Evolutionary conservation across 2,888 invertebrate genomes (phyloP).

Genomic region (Mythimna lalbum): DNA sequence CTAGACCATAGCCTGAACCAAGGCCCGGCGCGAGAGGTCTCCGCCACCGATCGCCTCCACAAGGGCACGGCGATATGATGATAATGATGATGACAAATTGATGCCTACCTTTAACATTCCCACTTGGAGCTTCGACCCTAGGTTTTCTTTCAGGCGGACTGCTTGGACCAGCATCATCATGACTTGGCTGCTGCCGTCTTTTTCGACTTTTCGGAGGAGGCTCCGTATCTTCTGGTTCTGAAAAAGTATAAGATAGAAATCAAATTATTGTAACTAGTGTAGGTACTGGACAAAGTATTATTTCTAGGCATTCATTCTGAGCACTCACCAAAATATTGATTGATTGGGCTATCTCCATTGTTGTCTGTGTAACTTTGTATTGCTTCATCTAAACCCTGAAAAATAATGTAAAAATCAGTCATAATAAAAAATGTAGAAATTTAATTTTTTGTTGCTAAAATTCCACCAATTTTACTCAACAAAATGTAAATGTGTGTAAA

Average conservation of each 20-base stretch:
- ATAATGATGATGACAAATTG: too few species aligned
- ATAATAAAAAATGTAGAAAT: too few species aligned
- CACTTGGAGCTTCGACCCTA: conserved; percentile 24
- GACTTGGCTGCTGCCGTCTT: conserved; percentile 59
- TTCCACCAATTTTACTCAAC: too few species aligned
- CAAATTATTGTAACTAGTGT: too few species aligned
- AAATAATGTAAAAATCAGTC: conserved; percentile 15
- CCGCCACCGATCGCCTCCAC: too few species aligned
- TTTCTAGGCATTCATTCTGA: background rate
- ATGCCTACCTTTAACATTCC: conserved; percentile 22
- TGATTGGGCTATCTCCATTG: conserved; percentile 54
- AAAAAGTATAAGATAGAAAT: background rate
- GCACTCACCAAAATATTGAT: conserved; percentile 64
- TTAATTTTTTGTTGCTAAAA: too few species aligned
- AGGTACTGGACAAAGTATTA: background rate
- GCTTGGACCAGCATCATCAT: conserved; percentile 58
- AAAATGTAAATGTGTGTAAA: too few species aligned
- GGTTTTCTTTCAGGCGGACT: conserved; percentile 60
- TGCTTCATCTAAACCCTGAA: conserved; percentile 69
- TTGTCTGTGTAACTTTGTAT: conserved; percentile 58
- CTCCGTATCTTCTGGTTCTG: conserved; percentile 1
- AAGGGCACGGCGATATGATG: too few species aligned
- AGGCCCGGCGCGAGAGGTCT: too few species aligned
- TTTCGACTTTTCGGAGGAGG: conserved; percentile 54
- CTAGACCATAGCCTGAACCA: too few species aligned